A percentile compares a stretch with the other conserved stretches of the same genome.
Evolutionary conservation across 2,113 vertebrate species (phyloP).

Genomic region (Ellobius talpinus): DNA sequence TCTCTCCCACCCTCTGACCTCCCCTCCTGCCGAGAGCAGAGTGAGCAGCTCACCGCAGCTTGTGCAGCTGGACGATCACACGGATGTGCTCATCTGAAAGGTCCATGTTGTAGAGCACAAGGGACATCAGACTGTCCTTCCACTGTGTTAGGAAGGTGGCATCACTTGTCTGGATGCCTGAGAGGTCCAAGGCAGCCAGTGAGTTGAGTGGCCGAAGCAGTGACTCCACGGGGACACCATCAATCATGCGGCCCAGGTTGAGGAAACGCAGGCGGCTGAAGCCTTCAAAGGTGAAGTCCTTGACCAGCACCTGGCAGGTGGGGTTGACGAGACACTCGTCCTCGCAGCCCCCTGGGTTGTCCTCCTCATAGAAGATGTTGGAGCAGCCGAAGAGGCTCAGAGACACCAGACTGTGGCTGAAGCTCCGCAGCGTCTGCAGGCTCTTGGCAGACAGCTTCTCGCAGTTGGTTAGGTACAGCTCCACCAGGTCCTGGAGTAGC

Average conservation of each 20-base stretch:
- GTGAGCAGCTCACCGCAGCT: constrained; percentile 91
- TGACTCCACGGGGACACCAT: constrained; percentile 91
- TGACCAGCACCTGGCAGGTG: constrained; percentile 91
- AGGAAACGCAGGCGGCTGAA: constrained; percentile 95
- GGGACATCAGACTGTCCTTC: constrained; percentile 94
- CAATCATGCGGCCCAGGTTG: constrained; percentile 94
- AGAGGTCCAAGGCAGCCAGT: constrained; percentile 94
- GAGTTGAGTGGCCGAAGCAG: constrained; percentile 92
- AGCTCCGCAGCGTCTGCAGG: constrained; percentile 93
- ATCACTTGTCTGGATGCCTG: constrained; percentile 92
- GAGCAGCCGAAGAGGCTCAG: constrained; percentile 96
- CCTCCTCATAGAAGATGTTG: constrained; percentile 94
- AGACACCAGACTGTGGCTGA: constrained; percentile 94
- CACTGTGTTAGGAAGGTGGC: constrained; percentile 95
- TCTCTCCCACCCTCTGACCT: background rate
- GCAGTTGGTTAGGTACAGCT: constrained; percentile 97
- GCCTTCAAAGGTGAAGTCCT: constrained; percentile 96
- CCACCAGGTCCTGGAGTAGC: constrained; percentile 94
- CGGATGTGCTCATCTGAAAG: constrained; percentile 95
- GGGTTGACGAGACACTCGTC: constrained; percentile 92
- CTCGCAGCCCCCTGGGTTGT: constrained; percentile 92
- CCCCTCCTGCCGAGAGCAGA: rapidly evolving
- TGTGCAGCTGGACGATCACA: constrained; percentile 92
- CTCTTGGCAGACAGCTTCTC: constrained; percentile 95
- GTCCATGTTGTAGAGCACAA: constrained; percentile 98